Evolutionary conservation across 2,113 vertebrate species (phyloP).

Genomic region (Centrocercus urophasianus): DNA sequence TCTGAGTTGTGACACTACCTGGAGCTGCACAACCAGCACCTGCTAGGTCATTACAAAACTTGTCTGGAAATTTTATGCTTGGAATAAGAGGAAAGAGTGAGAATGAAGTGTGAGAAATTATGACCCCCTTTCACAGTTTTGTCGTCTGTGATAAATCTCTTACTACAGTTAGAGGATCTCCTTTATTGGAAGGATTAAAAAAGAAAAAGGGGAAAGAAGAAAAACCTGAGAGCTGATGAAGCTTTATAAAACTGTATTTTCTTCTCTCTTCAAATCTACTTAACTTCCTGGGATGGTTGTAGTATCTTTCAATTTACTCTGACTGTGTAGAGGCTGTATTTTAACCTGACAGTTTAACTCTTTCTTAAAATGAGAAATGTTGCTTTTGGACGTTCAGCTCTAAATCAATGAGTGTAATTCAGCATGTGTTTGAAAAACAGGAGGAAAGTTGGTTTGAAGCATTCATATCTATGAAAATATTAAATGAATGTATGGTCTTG

Average conservation of each 20-base stretch:
- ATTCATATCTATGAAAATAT: not conserved
- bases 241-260: slow-evolving; percentile 30
- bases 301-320: slow-evolving; percentile 50
- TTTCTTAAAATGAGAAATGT: slow-evolving; percentile 21
- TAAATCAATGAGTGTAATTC: slow-evolving; percentile 24
- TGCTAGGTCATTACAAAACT: slow-evolving; percentile 55
- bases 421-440: not conserved
- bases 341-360: slow-evolving; percentile 50
- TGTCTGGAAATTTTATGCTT: slow-evolving; percentile 59
- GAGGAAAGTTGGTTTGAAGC: not conserved
- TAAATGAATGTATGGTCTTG: not conserved
- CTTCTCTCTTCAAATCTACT: slow-evolving; percentile 30
- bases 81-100: slow-evolving; percentile 15
- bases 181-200: slow-evolving; percentile 49
- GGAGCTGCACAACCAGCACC: slow-evolving; percentile 1
- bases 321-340: slow-evolving; percentile 15
- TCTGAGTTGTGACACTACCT: slow-evolving; percentile 18
- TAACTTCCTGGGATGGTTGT: slow-evolving; percentile 14
- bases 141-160: slow-evolving; percentile 62
- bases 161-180: slow-evolving; percentile 41
- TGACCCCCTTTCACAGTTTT: slow-evolving; percentile 47
- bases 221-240: not conserved
- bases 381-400: slow-evolving; percentile 41
- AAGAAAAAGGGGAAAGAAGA: not conserved
- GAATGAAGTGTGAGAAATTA: slow-evolving; percentile 58